These are phyloP conservation scores for Tipula unca DNA, from an alignment of 2,888 invertebrate genomes.

Conservation along the genomic window DNA sequence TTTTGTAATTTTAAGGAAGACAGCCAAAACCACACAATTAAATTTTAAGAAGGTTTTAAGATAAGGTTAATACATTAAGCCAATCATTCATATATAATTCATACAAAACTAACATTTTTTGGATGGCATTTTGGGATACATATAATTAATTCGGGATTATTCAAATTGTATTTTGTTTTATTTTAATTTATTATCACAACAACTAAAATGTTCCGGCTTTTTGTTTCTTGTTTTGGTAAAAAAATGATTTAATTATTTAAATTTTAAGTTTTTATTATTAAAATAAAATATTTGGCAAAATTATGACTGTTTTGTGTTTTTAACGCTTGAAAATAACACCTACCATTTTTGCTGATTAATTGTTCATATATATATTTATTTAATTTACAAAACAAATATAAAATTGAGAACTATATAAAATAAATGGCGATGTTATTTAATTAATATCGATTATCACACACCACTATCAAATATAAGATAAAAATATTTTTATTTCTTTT, in stretches of 20 bases:
- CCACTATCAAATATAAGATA: neutral
- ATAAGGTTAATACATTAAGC: neutral
- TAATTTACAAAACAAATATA: conserved; percentile 2
- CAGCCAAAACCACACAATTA: neutral
- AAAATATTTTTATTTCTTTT: neutral
- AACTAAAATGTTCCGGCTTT: neutral
- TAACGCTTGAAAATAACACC: conserved; percentile 20
- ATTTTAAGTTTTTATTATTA: neutral
- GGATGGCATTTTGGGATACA: conserved; percentile 1
- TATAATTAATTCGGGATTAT: neutral
- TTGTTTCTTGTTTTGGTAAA: neutral
- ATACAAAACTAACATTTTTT: neutral
- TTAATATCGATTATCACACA: neutral
- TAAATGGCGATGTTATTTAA: neutral
- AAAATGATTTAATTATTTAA: conserved; percentile 14
- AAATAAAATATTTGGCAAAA: conserved; percentile 14
- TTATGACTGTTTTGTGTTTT: conserved; percentile 20
- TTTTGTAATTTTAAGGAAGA: neutral
- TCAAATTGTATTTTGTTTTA: neutral
- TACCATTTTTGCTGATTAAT: conserved; percentile 20
- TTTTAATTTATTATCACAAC: neutral
- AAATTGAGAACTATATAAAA: neutral
- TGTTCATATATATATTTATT: conserved; percentile 3
- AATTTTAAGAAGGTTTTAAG: neutral
- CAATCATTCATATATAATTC: neutral